A percentile compares a stretch with the other conserved stretches of the same genome.
Evolutionary conservation across 2,888 invertebrate genomes (phyloP).

Genomic region (Lochmaea crataegi): DNA sequence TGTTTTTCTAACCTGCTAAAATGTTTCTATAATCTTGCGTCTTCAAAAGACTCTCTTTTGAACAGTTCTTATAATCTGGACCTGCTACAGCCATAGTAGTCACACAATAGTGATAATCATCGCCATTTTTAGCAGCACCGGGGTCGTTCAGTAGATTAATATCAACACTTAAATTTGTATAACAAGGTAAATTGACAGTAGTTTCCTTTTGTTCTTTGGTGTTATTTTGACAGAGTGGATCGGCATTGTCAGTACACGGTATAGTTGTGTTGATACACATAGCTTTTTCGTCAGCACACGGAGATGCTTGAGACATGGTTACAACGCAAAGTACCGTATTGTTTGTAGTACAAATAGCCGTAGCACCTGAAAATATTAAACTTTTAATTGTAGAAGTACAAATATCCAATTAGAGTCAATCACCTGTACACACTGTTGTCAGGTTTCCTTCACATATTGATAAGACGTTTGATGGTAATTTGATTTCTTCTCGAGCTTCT

Average conservation of each 20-base stretch:
- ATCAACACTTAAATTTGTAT: slow-evolving; percentile 58
- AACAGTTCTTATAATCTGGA: slow-evolving; percentile 52
- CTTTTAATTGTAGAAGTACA: background rate
- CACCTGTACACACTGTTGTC: slow-evolving; percentile 57
- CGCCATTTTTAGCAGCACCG: slow-evolving; percentile 39
- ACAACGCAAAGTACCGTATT: slow-evolving; percentile 59
- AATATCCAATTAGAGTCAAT: slow-evolving; percentile 8
- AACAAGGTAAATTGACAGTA: slow-evolving; percentile 57
- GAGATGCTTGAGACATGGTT: slow-evolving; percentile 53
- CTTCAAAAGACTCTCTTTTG: slow-evolving; percentile 34
- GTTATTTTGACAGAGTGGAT: slow-evolving; percentile 54
- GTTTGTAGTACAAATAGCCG: slow-evolving; percentile 59
- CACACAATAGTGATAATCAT: slow-evolving; percentile 56
- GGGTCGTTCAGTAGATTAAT: slow-evolving; percentile 52
- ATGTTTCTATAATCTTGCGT: slow-evolving; percentile 47
- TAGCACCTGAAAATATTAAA: slow-evolving; percentile 46
- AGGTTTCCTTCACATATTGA: slow-evolving; percentile 59
- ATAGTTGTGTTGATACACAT: slow-evolving; percentile 56
- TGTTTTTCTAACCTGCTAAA: slow-evolving; percentile 39
- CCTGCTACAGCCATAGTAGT: slow-evolving; percentile 60
- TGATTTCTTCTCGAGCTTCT: slow-evolving; percentile 56
- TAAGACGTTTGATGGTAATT: slow-evolving; percentile 57
- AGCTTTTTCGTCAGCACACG: slow-evolving; percentile 54
- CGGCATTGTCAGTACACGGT: slow-evolving; percentile 52
- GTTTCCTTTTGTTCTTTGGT: slow-evolving; percentile 49